Conservation (phyloP, 2,888 invertebrate species). For the Stenotaenia linearis region DNA sequence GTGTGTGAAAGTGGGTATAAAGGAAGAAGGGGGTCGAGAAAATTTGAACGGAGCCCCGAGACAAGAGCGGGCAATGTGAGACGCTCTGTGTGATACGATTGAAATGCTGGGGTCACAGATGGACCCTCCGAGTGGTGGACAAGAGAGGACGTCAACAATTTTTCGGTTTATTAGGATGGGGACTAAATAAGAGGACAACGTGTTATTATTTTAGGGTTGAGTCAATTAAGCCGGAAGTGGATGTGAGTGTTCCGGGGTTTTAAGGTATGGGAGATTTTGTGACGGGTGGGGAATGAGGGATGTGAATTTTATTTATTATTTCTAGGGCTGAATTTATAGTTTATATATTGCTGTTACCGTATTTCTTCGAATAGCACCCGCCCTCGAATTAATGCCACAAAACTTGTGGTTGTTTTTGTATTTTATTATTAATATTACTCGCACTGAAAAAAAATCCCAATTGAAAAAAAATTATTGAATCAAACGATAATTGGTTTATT, state of each 20-base stretch:
- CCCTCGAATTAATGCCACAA: no score
- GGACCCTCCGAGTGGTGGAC: neutral
- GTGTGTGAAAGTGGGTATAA: neutral
- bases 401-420: no score
- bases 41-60: neutral
- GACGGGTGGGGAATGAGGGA: no score
- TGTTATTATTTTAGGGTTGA: neutral
- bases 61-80: neutral
- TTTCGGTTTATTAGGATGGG: neutral
- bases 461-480: no score
- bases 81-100: slow-evolving; percentile 1
- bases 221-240: neutral
- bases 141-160: neutral
- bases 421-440: no score
- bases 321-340: no score
- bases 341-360: no score
- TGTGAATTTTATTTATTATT: no score
- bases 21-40: no score
- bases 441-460: no score
- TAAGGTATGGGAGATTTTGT: neutral
- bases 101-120: neutral
- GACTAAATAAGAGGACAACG: neutral
- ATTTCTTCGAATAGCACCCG: no score
- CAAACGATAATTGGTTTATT: no score
- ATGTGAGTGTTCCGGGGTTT: neutral